These are phyloP conservation scores for Nemoura dubitans DNA, from an alignment of 2,888 invertebrate species.

Conservation along the genomic window DNA sequence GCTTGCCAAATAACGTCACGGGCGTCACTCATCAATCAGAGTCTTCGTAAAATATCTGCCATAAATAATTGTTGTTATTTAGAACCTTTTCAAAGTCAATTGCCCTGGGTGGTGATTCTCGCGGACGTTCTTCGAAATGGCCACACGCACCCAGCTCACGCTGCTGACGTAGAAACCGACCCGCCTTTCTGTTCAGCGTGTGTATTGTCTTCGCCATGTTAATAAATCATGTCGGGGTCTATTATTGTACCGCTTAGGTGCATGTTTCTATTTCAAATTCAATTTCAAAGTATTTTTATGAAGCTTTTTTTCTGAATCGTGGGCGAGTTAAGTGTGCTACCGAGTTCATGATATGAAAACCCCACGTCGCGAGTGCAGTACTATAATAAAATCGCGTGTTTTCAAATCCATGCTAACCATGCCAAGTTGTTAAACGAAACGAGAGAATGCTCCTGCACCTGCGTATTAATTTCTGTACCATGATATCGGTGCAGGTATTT, in stretches of 20 bases:
- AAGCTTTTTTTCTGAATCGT: not conserved
- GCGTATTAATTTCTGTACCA: not conserved
- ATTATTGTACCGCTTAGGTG: not conserved
- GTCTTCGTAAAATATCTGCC: not conserved
- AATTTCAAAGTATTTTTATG: not conserved
- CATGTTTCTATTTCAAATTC: not conserved
- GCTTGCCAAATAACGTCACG: not conserved
- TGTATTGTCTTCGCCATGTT: not conserved
- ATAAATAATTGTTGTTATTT: slow-evolving; percentile 12
- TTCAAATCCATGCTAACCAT: too few species aligned
- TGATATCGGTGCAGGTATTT: not conserved
- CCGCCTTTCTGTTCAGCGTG: too few species aligned
- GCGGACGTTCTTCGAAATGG: not conserved
- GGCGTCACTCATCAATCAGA: not conserved
- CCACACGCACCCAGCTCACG: not conserved
- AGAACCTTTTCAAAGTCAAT: not conserved
- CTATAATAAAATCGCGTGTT: too few species aligned
- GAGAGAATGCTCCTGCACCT: too few species aligned
- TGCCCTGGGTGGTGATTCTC: not conserved
- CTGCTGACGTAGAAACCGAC: too few species aligned
- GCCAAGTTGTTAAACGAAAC: too few species aligned
- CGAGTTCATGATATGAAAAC: too few species aligned
- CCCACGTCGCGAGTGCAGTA: too few species aligned
- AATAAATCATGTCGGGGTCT: not conserved
- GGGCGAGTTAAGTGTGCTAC: not conserved